Evolutionary conservation across 2,113 vertebrate genomes (phyloP).

Genomic region (Setophaga coronata): DNA sequence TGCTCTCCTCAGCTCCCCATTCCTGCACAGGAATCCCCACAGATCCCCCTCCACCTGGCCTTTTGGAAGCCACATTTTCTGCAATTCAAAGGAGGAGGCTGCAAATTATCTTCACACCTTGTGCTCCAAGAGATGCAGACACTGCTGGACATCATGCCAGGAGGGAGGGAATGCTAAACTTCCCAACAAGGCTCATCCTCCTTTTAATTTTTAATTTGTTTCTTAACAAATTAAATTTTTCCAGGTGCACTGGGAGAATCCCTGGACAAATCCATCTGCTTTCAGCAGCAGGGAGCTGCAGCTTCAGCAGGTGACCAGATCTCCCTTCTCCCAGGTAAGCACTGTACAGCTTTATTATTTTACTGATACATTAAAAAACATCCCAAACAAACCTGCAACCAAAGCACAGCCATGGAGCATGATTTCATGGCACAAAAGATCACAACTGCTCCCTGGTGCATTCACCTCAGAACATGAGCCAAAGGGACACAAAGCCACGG

Average conservation of each 20-base stretch:
- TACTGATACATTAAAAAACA: background rate
- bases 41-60: background rate
- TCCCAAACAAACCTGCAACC: background rate
- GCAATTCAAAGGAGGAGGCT: background rate
- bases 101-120: background rate
- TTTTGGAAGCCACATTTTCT: background rate
- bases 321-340: background rate
- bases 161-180: background rate
- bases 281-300: background rate
- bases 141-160: background rate
- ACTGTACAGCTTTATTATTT: background rate
- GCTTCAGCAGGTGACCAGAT: background rate
- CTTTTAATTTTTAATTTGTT: background rate
- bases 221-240: too few species aligned
- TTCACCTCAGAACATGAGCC: background rate
- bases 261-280: background rate
- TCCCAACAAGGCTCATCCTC: background rate
- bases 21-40: background rate
- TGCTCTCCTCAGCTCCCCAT: background rate
- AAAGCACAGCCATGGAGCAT: background rate
- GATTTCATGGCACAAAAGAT: background rate
- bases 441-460: background rate
- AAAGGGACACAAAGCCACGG: background rate
- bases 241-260: background rate
- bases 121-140: background rate